Evolutionary conservation across 2,797 vertebrate genomes (phyloP), one percentile per base, ranked within the genome.

Genomic region (Pelochelys cantorii): DNA sequence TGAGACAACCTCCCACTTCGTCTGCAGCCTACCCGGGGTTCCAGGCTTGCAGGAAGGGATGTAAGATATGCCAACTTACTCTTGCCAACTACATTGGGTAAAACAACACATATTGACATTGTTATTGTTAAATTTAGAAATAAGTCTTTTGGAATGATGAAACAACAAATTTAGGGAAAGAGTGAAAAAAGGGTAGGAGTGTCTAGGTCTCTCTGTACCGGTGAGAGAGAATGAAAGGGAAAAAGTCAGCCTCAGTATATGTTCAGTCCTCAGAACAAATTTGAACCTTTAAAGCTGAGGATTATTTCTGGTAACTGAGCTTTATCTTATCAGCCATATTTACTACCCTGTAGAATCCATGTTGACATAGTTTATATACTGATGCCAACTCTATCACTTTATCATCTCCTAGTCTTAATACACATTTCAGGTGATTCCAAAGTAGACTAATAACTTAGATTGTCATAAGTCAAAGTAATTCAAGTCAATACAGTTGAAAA

Each of bases 401-500:
- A n/a, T 71, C n/a, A 3, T 37, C 18, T 37, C n/a, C 11, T 34
- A 37, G 34, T 71, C 20, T 37, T 85, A 59, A 56, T 18, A 75
- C 20, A 65, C 52, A 68, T 55, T 48, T 57, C 20, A 29, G 54
- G n/a, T 56, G 59, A 86, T 79, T 83, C 68, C 80, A 83, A 75
- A 57, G 53, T 83, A 53, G 23, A 31, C 53, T 79, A 71, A 82
- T 83, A 42, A 86, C 80, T 57, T 79, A 86, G 59, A 68, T 90
- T 79, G 37, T 60, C 71, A 85, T 48, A 90, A 65, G 62, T 85
- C 78, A 86, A 53, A 37, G 59, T 82, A 90, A 86, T 82, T 71
- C 62, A 84, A 90, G 15, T 79, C 60, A 37, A 22, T 68, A 79
- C 34, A 83, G 14, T 86, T 48, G 84, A 90, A 86, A 90, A 90